Percentiles rank a stretch among this genome's conserved stretches.
Evolutionary conservation across 1,140 invertebrate species (phyloP).

Genomic region (Drosophila mojavensis): DNA sequence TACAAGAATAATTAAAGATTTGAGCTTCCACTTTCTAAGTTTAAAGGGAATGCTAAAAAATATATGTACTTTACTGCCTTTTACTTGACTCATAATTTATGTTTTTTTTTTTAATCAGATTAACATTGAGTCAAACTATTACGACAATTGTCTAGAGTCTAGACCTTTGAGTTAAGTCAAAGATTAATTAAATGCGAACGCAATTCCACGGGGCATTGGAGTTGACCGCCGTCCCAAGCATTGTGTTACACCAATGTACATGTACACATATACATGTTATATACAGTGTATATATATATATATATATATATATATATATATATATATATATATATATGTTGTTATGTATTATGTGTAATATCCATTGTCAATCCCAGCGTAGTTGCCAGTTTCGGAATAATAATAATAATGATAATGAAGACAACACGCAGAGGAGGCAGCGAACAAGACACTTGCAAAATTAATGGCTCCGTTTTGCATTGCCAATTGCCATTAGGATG

Average conservation of each 20-base stretch:
- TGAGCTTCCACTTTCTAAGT: neutral
- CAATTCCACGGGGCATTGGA: neutral
- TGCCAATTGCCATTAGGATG: conserved; percentile 19
- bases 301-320: neutral
- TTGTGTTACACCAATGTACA: conserved; percentile 3
- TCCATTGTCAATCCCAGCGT: conserved; percentile 6
- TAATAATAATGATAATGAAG: conserved; percentile 9
- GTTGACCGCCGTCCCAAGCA: conserved; percentile 4
- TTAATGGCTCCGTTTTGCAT: conserved; percentile 45
- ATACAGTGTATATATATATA: neutral
- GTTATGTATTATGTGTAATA: neutral
- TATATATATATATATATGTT: neutral
- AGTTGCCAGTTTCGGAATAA: neutral
- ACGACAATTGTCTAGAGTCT: conserved; percentile 4
- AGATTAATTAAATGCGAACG: conserved; percentile 13
- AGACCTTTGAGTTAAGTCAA: conserved; percentile 9
- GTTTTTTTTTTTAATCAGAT: neutral
- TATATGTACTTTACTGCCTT: neutral
- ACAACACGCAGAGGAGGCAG: conserved; percentile 25
- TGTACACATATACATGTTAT: neutral
- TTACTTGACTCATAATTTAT: neutral
- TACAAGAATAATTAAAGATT: no score
- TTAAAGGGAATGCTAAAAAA: neutral
- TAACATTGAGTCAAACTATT: conserved; percentile 6
- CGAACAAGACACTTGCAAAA: conserved; percentile 35